phyloP scores from a whole-genome alignment of 2,113 vertebrate genomes.

The Eurypyga helias region DNA sequence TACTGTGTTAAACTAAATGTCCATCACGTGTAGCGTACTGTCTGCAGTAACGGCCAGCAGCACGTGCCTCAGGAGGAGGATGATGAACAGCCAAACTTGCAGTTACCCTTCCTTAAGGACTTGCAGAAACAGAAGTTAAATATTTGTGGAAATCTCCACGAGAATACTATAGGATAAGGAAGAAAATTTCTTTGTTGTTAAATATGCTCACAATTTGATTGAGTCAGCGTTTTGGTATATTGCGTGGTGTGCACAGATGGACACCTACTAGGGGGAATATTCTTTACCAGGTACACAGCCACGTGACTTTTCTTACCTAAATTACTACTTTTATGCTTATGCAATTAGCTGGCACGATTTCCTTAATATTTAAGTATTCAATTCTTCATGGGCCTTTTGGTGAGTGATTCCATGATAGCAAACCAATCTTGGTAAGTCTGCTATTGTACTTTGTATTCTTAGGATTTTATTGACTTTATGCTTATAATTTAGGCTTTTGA shows the following conservation, averaged over 20 bases:
- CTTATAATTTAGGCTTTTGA: neutral
- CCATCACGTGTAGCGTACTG: fast-evolving
- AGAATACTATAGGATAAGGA: neutral
- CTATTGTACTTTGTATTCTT: neutral
- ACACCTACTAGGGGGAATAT: neutral
- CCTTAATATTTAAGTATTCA: neutral
- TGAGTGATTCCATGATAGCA: neutral
- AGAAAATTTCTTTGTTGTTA: neutral
- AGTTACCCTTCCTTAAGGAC: neutral
- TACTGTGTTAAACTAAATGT: neutral
- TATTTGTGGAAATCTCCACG: neutral
- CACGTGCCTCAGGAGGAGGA: neutral
- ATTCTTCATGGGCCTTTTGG: neutral
- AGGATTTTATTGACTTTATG: neutral
- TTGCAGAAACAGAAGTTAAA: neutral
- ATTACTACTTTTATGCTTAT: neutral
- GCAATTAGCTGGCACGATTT: neutral
- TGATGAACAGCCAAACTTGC: neutral
- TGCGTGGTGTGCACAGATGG: neutral
- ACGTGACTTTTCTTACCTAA: neutral
- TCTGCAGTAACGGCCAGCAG: neutral
- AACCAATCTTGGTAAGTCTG: neutral
- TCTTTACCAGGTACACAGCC: neutral
- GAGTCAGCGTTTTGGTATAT: neutral
- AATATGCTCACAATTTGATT: neutral